Base-by-base conservation (phyloP, 2,888 invertebrate species). In the Erebia aethiops region DNA sequence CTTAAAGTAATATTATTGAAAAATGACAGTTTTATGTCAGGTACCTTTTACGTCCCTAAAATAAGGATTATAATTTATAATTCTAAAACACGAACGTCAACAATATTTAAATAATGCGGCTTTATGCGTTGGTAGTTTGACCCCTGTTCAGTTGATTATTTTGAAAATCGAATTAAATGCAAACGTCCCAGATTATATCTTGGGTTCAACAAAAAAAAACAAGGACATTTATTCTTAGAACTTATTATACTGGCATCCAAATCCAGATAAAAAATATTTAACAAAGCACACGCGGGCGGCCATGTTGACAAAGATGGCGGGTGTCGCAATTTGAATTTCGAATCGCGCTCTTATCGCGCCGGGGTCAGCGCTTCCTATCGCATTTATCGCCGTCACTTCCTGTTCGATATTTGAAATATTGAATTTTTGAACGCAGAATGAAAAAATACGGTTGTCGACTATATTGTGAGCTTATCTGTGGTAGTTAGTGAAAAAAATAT, bases 281-380 rank as follows among this genome's bases (percentile, higher is more conserved):
- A 67, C 49, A 67, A 67, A 52, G 69, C 71, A 71, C 70, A 62
- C 35, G 35, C 76, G 70, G 78, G 66, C 76, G 71, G 78, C 76
- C 79, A 79, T 81, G 78, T 79, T 81, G 78, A 79, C 80, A 79
- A 79, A 82, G 81, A 81, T 80, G 83, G 79, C 80, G 78, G 82
- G 79, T 80, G 79, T 81, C 79, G 80, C 80, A 81, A 84, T 85
- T 86, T 82, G 81, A 86, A 85, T 77, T 81, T 82, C 79, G 82
- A 83, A 84, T 83, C 78, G 77, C 76, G 77, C 77, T 76, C 83
- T 83, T 87, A 86, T 85, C 83, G 78, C 82, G 77, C 80, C 83
- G 82, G 85, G 90, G 90, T 89, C 90, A 87, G 85, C 81, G 84
- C 84, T 87, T 89, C 88, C 87, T 87, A 88, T 87, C 87, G 82